phyloP scores from a whole-genome alignment of 2,113 vertebrate species.

The Ellobius talpinus region DNA sequence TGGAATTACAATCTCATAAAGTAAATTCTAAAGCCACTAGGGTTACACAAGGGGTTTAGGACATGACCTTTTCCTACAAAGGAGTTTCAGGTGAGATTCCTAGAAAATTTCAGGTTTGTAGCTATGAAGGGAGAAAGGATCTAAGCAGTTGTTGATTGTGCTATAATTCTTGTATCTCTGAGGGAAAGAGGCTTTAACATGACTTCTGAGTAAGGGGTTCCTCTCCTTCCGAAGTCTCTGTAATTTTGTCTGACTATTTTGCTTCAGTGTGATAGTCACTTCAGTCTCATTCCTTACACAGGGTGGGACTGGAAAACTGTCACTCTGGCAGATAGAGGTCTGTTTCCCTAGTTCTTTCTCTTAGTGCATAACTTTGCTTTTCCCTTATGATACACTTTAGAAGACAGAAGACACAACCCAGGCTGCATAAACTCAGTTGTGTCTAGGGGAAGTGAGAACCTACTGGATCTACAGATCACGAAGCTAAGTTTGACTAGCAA shows the following conservation, averaged over 20 bases:
- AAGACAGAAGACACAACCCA: background rate
- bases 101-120: background rate
- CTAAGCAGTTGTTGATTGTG: background rate
- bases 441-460: background rate
- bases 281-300: background rate
- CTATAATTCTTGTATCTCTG: background rate
- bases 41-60: background rate
- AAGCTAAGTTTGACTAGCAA: background rate
- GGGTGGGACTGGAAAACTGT: background rate
- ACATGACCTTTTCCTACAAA: background rate
- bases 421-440: background rate
- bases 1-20: background rate
- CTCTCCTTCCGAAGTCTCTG: background rate
- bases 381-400: background rate
- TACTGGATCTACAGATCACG: background rate
- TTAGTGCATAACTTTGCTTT: background rate
- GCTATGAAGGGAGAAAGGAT: background rate
- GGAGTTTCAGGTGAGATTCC: background rate
- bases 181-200: background rate
- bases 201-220: background rate
- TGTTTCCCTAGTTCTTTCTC: background rate
- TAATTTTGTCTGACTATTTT: background rate
- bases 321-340: background rate
- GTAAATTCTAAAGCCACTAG: background rate
- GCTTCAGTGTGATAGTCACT: background rate